Conservation (phyloP, 2,113 vertebrate genomes). For the human (Homo sapiens) region GRCh38 chr2:25088501-25089000, state of each 20-base stretch:
- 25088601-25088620: not conserved
- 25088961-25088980: not conserved
- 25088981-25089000: not conserved
- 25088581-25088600: not conserved
- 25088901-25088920: not conserved
- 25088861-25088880: rapidly evolving
- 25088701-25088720: not conserved
- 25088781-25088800: not conserved
- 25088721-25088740: not conserved
- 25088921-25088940: not conserved
- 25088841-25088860: not conserved
- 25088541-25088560: not conserved
- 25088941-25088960: not conserved
- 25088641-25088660: not conserved
- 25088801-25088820: not conserved
- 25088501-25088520: not conserved
- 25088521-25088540: not conserved
- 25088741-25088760: not conserved
- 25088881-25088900: not conserved
- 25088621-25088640: not conserved
- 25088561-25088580: rapidly evolving
- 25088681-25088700: not conserved
- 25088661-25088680: not conserved
- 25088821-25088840: not conserved
- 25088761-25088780: not conserved